Conservation (phyloP, 2,797 vertebrate species). For the Rhyacichthys aspro region DNA sequence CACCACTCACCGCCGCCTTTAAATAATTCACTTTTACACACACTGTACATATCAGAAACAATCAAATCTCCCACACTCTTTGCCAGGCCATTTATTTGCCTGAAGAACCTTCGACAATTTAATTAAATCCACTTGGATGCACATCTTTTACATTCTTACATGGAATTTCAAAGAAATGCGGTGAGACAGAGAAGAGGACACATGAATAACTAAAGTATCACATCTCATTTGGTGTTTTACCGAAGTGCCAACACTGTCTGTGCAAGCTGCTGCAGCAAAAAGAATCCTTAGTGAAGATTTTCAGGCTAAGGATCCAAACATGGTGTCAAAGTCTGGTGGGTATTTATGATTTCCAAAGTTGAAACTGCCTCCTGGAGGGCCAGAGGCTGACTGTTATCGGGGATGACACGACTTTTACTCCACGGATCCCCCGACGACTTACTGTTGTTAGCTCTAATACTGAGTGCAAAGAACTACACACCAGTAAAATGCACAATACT, state of each 20-base stretch:
- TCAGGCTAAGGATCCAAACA: conserved; percentile 41
- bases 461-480: conserved; percentile 30
- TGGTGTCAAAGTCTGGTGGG: conserved; percentile 45
- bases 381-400: conserved; percentile 66
- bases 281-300: conserved; percentile 33
- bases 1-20: conserved; percentile 2
- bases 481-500: conserved; percentile 25
- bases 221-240: conserved; percentile 60
- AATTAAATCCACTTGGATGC: conserved; percentile 20
- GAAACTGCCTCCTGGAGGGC: conserved; percentile 61
- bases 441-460: conserved; percentile 54
- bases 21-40: conserved; percentile 18
- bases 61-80: conserved; percentile 4
- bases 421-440: conserved; percentile 41
- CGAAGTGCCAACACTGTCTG: conserved; percentile 45
- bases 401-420: conserved; percentile 65
- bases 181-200: conserved; percentile 19
- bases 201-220: conserved; percentile 58
- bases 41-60: conserved; percentile 6
- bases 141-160: conserved; percentile 16
- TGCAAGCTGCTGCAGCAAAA: conserved; percentile 43
- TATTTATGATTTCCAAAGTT: conserved; percentile 66
- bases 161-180: conserved; percentile 18
- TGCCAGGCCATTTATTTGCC: conserved; percentile 13
- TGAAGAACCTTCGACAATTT: conserved; percentile 18